Evolutionary conservation across 2,113 vertebrate genomes (phyloP), one percentile per base, ranked within the genome.

Genomic region (Gopherus flavomarginatus): DNA sequence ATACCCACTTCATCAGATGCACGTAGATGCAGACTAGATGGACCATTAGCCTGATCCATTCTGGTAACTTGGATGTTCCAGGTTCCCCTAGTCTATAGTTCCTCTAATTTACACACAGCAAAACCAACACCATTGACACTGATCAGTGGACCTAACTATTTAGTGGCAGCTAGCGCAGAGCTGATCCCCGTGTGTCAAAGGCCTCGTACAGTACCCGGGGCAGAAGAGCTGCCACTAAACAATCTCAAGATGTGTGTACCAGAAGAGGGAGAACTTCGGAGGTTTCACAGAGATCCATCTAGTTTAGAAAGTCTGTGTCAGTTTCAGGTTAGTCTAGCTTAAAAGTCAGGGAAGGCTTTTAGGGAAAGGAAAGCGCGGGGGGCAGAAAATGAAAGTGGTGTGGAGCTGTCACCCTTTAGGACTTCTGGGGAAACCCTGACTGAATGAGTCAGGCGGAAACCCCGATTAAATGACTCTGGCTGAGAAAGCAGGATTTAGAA

Each of bases 341-440:
- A 42, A 82, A 90, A 87, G 80, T 38, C 62, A 85, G 87, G 83
- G 53, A 89, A 85, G 75, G 88, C 81, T 57, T 93, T 77, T 86
- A 14, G 57, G 94, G 52, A 42, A 81, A 78, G 42, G 42, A 86
- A 42, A 12, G 24, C 38, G 88, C 56, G 4, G 14, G 85, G 83
- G 80, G 69, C 0, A 56, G 49, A 75, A 95, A 91, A 54, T 0
- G 1, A 21, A 90, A 78, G 62, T 65, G 52, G 26, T 16, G 24
- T 29, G 8, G 69, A 38, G 69, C n/a, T 14, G 81, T 44, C 86
- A n/a, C 56, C 35, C 26, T 21, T 38, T 13, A 35, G 52, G n/a
- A 29, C 10, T 89, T 88, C 89, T 83, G 50, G 83, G 42, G 77
- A 94, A 35, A 16, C 11, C 82, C 17, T 16, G 26, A 31, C 44